Conservation (phyloP, 2,888 invertebrate genomes). For the Drosophila cognata region DNA sequence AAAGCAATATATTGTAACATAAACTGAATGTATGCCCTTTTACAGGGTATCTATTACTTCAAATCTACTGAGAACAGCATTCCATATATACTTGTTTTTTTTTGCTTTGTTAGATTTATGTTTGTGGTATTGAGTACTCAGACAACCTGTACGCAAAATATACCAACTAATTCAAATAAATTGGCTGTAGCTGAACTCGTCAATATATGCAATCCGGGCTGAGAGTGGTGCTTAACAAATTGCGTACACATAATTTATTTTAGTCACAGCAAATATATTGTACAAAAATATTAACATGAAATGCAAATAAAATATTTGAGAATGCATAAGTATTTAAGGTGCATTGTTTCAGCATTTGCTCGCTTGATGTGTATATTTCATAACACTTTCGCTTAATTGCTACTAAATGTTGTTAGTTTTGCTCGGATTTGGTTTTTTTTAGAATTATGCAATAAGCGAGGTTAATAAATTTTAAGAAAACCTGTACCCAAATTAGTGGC, state of each 20-base stretch:
- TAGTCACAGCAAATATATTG: background rate
- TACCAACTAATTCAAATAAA: conserved; percentile 74
- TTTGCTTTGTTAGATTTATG: background rate
- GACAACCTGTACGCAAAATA: conserved; percentile 45
- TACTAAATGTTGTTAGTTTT: conserved; percentile 55
- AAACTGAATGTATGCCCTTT: background rate
- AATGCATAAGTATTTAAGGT: conserved; percentile 39
- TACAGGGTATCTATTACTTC: background rate
- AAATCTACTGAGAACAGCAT: background rate
- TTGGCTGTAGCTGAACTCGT: conserved; percentile 56
- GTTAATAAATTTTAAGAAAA: conserved; percentile 47
- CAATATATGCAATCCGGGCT: conserved; percentile 44
- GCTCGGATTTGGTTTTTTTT: background rate
- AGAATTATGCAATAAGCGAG: conserved; percentile 47
- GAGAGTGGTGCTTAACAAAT: conserved; percentile 27
- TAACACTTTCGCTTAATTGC: conserved; percentile 75
- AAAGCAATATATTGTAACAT: background rate
- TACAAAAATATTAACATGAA: conserved; percentile 5
- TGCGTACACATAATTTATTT: conserved; percentile 17
- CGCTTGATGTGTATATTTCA: conserved; percentile 54
- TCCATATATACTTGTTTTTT: background rate
- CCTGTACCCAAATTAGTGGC: conserved; percentile 56
- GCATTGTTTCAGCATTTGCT: conserved; percentile 40
- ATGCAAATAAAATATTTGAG: conserved; percentile 27
- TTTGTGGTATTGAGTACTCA: conserved; percentile 22